Evolutionary conservation across 37 sponge, comb jelly and placozoan species (phyloP).

Genomic region (Hexactinellida sp.): DNA sequence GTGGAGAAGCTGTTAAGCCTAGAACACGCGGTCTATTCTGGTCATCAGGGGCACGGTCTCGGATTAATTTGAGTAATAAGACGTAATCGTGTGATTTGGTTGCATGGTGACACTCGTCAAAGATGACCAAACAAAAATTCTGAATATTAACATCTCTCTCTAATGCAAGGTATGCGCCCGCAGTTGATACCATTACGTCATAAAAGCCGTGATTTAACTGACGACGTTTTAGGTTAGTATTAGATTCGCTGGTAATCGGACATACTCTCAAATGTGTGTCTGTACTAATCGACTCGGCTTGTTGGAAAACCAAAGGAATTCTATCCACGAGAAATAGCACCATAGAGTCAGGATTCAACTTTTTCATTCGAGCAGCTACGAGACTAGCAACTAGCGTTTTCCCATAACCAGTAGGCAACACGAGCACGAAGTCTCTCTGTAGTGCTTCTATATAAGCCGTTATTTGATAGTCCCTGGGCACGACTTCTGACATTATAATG

Average conservation of each 20-base stretch:
- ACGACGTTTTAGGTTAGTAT: neutral
- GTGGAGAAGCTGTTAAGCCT: neutral
- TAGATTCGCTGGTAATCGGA: neutral
- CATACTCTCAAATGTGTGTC: neutral
- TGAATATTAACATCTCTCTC: neutral
- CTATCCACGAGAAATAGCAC: neutral
- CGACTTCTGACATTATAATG: neutral
- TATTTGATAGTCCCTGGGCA: neutral
- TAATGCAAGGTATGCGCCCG: neutral
- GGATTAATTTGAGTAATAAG: neutral
- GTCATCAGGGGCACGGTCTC: neutral
- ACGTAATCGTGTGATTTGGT: neutral
- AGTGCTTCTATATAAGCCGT: slow-evolving; percentile 2
- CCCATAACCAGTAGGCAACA: neutral
- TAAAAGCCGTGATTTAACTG: neutral
- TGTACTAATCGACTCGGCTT: neutral
- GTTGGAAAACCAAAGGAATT: neutral
- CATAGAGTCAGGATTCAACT: neutral
- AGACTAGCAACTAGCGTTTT: neutral
- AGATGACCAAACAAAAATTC: neutral
- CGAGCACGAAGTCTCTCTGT: neutral
- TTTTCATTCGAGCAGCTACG: neutral
- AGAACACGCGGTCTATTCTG: neutral
- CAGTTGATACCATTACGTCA: neutral
- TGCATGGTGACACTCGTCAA: slow-evolving; percentile 13